Evolutionary conservation across 2,113 vertebrate genomes (phyloP).

Genomic region (Muscicapa adusta): DNA sequence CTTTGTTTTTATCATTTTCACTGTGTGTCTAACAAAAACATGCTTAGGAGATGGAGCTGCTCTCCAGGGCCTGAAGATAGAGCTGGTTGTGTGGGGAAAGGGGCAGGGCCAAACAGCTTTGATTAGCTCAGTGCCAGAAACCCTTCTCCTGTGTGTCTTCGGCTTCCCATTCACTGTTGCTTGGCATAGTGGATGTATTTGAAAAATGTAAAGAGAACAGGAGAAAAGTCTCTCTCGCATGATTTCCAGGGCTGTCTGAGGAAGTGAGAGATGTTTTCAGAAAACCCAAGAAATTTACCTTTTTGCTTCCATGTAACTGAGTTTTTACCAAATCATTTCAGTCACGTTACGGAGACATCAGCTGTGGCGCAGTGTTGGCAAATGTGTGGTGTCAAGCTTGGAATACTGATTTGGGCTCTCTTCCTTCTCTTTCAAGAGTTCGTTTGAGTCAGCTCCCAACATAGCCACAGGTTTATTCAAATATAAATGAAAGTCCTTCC

Average conservation of each 20-base stretch:
- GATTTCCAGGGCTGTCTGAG: neutral
- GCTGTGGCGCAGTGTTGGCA: neutral
- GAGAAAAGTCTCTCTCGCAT: neutral
- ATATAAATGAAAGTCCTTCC: neutral
- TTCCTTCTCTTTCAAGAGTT: neutral
- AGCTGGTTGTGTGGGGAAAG: neutral
- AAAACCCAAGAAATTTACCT: neutral
- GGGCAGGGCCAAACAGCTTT: neutral
- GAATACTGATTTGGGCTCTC: neutral
- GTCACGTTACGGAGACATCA: neutral
- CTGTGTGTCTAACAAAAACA: neutral
- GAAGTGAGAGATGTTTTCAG: neutral
- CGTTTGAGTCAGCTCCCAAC: neutral
- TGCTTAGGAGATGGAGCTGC: neutral
- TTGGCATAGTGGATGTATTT: neutral
- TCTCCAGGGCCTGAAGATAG: neutral
- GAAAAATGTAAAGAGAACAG: neutral
- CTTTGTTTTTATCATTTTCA: neutral
- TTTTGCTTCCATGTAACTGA: neutral
- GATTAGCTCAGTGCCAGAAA: neutral
- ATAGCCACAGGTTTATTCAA: neutral
- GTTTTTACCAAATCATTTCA: neutral
- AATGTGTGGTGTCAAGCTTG: neutral
- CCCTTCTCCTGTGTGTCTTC: rapidly evolving
- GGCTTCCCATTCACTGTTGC: neutral